phyloP scores from a whole-genome alignment of 2,113 vertebrate species.

The Orycteropus afer region DNA sequence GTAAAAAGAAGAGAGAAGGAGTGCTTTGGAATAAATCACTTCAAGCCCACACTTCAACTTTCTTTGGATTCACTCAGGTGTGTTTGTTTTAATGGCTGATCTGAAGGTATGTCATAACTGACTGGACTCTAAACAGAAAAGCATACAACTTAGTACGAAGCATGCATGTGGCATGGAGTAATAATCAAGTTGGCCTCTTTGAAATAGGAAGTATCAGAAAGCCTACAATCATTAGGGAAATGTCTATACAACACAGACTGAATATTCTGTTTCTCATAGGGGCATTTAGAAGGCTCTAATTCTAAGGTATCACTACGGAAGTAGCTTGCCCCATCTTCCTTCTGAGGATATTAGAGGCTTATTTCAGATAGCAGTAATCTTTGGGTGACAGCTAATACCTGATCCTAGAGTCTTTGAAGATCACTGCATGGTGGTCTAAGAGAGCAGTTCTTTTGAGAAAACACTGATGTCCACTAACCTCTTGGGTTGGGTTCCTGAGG shows the following conservation, averaged over 20 bases:
- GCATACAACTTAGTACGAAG: constrained; percentile 63
- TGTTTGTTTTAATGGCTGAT: constrained; percentile 76
- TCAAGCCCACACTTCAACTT: neutral
- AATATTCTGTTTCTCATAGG: constrained; percentile 42
- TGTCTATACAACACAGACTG: neutral
- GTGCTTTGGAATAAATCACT: constrained; percentile 59
- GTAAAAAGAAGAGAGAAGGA: constrained; percentile 40
- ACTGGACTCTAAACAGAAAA: constrained; percentile 65
- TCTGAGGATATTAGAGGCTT: constrained; percentile 27
- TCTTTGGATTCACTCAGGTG: constrained; percentile 61
- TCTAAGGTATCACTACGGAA: too few species aligned
- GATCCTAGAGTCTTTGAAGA: neutral
- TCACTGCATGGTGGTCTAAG: neutral
- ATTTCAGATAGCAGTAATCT: neutral
- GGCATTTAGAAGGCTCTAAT: constrained; percentile 43
- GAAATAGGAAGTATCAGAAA: constrained; percentile 60
- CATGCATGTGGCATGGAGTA: constrained; percentile 58
- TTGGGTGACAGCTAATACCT: neutral
- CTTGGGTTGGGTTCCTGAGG: neutral
- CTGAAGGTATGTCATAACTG: constrained; percentile 57
- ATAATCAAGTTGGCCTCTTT: constrained; percentile 63
- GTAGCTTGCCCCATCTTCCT: too few species aligned
- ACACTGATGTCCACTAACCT: neutral
- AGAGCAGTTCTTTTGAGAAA: neutral
- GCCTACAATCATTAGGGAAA: constrained; percentile 36